These are phyloP conservation scores for Bhutanitis thaidina DNA, from an alignment of 2,888 invertebrate species.

Conservation along the genomic window DNA sequence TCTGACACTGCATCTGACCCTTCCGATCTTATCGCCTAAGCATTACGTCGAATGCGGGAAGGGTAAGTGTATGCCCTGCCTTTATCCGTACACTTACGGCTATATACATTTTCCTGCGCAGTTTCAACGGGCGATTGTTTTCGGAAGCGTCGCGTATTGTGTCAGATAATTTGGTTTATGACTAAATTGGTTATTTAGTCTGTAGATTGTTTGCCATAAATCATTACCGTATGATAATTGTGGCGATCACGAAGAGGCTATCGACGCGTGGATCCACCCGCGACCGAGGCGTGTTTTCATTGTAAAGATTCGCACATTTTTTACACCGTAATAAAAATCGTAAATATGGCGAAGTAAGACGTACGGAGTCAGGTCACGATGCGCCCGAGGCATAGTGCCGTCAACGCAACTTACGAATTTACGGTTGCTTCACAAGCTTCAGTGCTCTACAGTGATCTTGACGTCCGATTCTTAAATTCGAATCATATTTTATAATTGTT, in stretches of 20 bases:
- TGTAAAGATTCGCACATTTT: slow-evolving; percentile 69
- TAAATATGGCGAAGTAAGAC: slow-evolving; percentile 68
- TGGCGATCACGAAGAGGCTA: slow-evolving; percentile 56
- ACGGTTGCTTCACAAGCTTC: slow-evolving; percentile 54
- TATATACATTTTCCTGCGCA: too few species aligned
- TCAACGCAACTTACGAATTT: slow-evolving; percentile 68
- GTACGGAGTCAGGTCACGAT: slow-evolving; percentile 68
- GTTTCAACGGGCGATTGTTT: too few species aligned
- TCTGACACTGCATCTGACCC: too few species aligned
- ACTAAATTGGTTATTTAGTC: too few species aligned
- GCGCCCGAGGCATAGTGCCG: slow-evolving; percentile 59
- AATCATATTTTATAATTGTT: slow-evolving; percentile 15
- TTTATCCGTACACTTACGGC: too few species aligned
- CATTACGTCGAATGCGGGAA: too few species aligned
- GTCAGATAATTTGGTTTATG: too few species aligned
- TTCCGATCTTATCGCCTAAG: too few species aligned
- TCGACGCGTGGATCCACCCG: slow-evolving; percentile 72
- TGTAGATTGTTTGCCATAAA: too few species aligned
- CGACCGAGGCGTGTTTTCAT: slow-evolving; percentile 58
- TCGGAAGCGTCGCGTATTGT: too few species aligned
- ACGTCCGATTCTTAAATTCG: slow-evolving; percentile 36
- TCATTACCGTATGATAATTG: not conserved
- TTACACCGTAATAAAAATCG: slow-evolving; percentile 73
- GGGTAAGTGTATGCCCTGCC: too few species aligned
- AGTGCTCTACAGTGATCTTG: slow-evolving; percentile 40